phyloP scores from a whole-genome alignment of 2,113 vertebrate species.

The Hiodon tergisus region DNA sequence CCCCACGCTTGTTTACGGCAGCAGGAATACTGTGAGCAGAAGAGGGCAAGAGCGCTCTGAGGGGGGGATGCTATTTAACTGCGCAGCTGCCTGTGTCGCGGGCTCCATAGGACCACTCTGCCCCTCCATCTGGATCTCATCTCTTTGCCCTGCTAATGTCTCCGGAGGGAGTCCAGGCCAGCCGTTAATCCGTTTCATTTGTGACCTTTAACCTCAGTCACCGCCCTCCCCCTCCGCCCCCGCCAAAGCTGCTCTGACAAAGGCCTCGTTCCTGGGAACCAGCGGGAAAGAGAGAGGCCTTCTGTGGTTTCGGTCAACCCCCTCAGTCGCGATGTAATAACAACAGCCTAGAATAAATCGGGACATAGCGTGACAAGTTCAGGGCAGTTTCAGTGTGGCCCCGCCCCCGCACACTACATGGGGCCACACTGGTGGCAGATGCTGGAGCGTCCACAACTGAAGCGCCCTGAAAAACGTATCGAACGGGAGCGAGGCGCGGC shows the following conservation, averaged over 20 bases:
- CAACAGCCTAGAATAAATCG: no score
- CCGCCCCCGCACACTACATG: no score
- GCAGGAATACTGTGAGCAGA: neutral
- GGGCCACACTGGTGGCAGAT: no score
- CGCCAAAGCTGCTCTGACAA: neutral
- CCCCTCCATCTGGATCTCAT: conserved; percentile 59
- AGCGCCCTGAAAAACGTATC: no score
- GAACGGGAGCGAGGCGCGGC: no score
- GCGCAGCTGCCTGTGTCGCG: neutral
- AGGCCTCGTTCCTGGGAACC: conserved; percentile 43
- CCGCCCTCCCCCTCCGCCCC: neutral
- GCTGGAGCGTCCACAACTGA: no score
- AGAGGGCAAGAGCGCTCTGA: no score
- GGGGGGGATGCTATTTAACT: neutral
- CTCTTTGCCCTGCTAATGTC: conserved; percentile 51
- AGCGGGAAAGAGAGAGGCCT: conserved; percentile 1
- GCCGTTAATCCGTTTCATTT: conserved; percentile 65
- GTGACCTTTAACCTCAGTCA: conserved; percentile 50
- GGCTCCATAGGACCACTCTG: neutral
- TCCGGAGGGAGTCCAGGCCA: conserved; percentile 54
- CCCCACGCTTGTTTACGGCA: neutral
- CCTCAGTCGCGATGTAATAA: no score
- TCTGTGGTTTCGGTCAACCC: neutral
- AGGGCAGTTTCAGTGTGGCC: no score
- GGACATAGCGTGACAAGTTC: no score